Base-by-base conservation (phyloP, 1,140 invertebrate genomes). In the Hesperophylax magnus region DNA sequence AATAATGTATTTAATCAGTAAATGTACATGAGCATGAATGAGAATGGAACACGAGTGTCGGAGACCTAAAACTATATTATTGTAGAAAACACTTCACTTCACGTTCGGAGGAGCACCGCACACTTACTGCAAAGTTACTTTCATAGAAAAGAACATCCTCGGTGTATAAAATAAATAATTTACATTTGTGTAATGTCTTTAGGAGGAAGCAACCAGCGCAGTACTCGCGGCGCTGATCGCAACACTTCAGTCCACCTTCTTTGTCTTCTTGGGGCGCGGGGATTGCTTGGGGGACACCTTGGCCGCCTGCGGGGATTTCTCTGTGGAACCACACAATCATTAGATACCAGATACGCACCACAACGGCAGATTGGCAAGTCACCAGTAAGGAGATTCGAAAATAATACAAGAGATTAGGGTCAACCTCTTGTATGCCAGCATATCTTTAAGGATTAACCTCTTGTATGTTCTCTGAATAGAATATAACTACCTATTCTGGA, bases 231-330 rank as follows among this genome's bases (percentile, higher is more conserved):
- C 20, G 71, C 67, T 27, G 22, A 14, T 22, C 63, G 15, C 17
- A 31, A 14, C 63, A 39, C 71, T 34, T 76, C 72, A 76, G 72
- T 76, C 56, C n/a, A 27, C 20, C 84, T 92, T 92, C 84, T 92
- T 92, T 11, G 88, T 86, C 87, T 92, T 92, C 77, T 91, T 88
- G 84, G 92, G 92, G 85, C 90, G 91, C 72, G 92, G 91, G 80
- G 92, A 92, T 81, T 72, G 61, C 17, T 61, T 69, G 65, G 78
- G 77, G 22, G 80, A 78, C 74, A 80, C 90, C 86, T 91, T 91
- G 52, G 89, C 85, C 56, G 86, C 86, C 87, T 88, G 89, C 82
- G 89, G 87, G 58, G 90, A 88, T 85, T 87, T 86, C 78, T 82
- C 81, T 82, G 78, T 17, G 67, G 20, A 58, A 58, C 56, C n/a